Conservation (phyloP, 2,888 invertebrate genomes). For the Acheta domesticus region DNA sequence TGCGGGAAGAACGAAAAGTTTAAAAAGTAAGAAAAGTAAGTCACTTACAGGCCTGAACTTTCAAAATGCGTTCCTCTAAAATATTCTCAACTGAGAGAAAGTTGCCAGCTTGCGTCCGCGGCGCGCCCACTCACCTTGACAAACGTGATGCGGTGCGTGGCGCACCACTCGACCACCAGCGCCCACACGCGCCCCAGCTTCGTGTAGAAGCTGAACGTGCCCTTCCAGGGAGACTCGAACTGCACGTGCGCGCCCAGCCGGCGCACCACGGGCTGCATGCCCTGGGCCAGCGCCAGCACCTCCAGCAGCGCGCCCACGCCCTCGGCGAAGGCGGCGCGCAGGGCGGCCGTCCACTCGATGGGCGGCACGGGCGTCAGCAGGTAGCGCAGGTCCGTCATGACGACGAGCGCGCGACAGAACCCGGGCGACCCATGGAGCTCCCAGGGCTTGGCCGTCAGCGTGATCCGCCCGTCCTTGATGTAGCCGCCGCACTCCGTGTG, state of each 20-base stretch:
- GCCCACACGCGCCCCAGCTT: constrained; percentile 88
- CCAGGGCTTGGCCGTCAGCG: constrained; percentile 73
- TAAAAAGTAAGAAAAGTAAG: too few relatives aligned
- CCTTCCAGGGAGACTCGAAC: constrained; percentile 99
- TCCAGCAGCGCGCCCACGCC: constrained; percentile 77
- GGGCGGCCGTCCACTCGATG: constrained; percentile 69
- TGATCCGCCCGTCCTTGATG: constrained; percentile 60
- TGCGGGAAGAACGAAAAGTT: too few relatives aligned
- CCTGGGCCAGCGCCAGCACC: constrained; percentile 86
- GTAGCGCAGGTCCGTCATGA: constrained; percentile 88
- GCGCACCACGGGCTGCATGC: constrained; percentile 62
- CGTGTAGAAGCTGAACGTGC: constrained; percentile 94
- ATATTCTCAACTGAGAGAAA: too few relatives aligned
- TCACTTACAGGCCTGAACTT: too few relatives aligned
- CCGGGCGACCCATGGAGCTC: constrained; percentile 56
- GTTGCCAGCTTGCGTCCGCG: too few relatives aligned
- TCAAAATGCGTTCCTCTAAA: too few relatives aligned
- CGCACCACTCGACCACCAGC: constrained; percentile 84
- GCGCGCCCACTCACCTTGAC: constrained; percentile 53
- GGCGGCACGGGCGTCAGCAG: constrained; percentile 74
- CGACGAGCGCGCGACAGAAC: constrained; percentile 87
- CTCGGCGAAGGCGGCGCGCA: constrained; percentile 83
- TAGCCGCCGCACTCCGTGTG: constrained; percentile 79
- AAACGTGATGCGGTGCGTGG: constrained; percentile 71
- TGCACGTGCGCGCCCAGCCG: constrained; percentile 96